These are phyloP conservation scores for Lindbergichthys nudifrons DNA, from an alignment of 2,797 vertebrate species.

Conservation along the genomic window DNA sequence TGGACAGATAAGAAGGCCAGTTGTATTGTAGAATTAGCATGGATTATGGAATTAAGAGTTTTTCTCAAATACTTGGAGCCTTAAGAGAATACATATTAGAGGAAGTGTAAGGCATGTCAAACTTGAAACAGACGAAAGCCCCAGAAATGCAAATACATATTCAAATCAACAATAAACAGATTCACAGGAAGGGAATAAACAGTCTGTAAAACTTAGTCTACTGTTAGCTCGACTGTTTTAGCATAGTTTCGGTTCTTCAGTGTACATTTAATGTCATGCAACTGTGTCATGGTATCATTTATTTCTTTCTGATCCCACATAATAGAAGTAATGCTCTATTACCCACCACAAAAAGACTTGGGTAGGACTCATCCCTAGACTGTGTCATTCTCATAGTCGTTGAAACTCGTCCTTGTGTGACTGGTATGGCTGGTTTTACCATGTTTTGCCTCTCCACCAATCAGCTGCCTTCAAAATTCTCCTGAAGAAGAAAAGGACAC, in stretches of 20 bases:
- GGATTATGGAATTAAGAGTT: slow-evolving; percentile 70
- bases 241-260: slow-evolving; percentile 12
- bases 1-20: slow-evolving; percentile 59
- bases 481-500: slow-evolving; percentile 25
- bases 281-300: slow-evolving; percentile 27
- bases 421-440: slow-evolving; percentile 73
- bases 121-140: slow-evolving; percentile 58
- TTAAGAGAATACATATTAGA: slow-evolving; percentile 50
- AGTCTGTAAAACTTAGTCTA: slow-evolving; percentile 36
- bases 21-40: slow-evolving; percentile 67
- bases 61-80: slow-evolving; percentile 60
- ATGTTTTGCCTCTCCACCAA: slow-evolving; percentile 46
- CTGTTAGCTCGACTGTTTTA: slow-evolving; percentile 37
- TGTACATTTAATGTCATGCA: slow-evolving; percentile 29
- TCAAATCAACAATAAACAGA: slow-evolving; percentile 65
- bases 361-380: slow-evolving; percentile 7
- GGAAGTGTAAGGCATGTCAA: slow-evolving; percentile 46
- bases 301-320: slow-evolving; percentile 20
- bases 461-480: slow-evolving; percentile 28
- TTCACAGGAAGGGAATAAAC: slow-evolving; percentile 28
- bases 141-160: slow-evolving; percentile 64
- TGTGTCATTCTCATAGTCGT: slow-evolving; percentile 30
- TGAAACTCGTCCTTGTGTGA: slow-evolving; percentile 70
- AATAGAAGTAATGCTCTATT: slow-evolving; percentile 16
- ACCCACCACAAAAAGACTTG: background rate